Conservation (phyloP, 1,140 invertebrate genomes). For the Bombyx mandarina region DNA sequence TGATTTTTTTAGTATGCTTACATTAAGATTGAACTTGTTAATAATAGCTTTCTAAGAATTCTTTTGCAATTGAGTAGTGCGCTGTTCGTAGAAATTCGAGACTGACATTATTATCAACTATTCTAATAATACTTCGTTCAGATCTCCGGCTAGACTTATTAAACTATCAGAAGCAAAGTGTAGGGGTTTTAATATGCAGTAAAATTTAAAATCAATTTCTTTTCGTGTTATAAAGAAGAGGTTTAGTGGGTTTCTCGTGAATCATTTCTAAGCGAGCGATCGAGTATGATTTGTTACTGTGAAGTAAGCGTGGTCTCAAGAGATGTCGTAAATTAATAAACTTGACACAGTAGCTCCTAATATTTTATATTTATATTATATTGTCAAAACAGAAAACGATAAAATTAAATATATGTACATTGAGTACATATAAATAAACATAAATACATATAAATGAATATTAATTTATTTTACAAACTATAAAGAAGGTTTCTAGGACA, state of each 20-base stretch:
- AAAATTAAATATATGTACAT: slow-evolving; percentile 25
- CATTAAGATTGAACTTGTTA: no score
- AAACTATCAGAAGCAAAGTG: slow-evolving; percentile 43
- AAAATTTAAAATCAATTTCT: slow-evolving; percentile 62
- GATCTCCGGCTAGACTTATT: not conserved
- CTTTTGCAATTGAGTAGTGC: no score
- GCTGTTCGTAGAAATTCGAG: no score
- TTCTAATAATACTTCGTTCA: no score
- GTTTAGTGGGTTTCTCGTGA: slow-evolving; percentile 41
- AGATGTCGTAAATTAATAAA: slow-evolving; percentile 50
- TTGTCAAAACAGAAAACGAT: slow-evolving; percentile 8
- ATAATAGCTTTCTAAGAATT: no score
- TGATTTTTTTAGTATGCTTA: no score
- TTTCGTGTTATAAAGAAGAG: slow-evolving; percentile 41
- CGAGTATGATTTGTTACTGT: slow-evolving; percentile 49
- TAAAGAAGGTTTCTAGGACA: no score
- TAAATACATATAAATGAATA: no score
- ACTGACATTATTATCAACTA: no score
- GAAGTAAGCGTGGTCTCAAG: slow-evolving; percentile 44
- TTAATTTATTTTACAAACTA: no score
- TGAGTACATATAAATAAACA: no score
- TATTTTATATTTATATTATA: no score
- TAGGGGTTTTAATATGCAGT: slow-evolving; percentile 54
- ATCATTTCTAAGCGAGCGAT: slow-evolving; percentile 34
- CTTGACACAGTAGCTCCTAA: slow-evolving; percentile 40